These are phyloP conservation scores for Phrynosoma platyrhinos DNA, from an alignment of 2,113 vertebrate genomes.

Conservation along the genomic window DNA sequence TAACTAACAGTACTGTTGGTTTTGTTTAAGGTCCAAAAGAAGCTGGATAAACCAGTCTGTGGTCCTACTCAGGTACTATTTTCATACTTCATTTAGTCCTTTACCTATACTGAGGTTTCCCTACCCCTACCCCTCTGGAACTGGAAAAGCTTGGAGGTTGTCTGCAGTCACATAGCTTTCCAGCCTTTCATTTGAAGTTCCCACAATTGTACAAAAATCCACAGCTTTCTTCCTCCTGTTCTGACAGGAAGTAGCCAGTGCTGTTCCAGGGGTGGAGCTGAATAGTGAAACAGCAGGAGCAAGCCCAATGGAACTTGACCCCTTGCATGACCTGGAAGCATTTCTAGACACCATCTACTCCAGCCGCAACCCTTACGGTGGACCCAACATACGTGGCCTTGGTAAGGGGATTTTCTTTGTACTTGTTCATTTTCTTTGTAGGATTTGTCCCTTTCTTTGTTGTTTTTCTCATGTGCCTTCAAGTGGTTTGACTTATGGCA, in stretches of 20 bases:
- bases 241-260: conserved; percentile 73
- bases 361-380: conserved; percentile 84
- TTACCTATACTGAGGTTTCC: not conserved
- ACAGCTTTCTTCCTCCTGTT: conserved; percentile 40
- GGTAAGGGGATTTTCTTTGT: conserved; percentile 70
- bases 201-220: not conserved
- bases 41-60: not conserved
- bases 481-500: too few species aligned
- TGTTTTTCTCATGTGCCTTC: too few species aligned
- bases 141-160: not conserved
- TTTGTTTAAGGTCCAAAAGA: conserved; percentile 26
- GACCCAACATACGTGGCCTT: conserved; percentile 89
- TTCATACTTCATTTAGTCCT: not conserved
- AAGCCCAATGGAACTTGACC: conserved; percentile 89
- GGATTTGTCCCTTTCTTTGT: too few species aligned
- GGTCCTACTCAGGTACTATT: conserved; percentile 10
- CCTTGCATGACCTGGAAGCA: conserved; percentile 87
- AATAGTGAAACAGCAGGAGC: conserved; percentile 72
- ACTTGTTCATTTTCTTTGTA: not conserved
- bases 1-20: conserved; percentile 20
- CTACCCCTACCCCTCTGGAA: not conserved
- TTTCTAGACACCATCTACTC: conserved; percentile 93
- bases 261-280: conserved; percentile 74
- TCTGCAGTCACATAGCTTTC: not conserved
- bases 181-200: not conserved